phyloP scores from a whole-genome alignment of 2,797 vertebrate species.

The Chelon auratus region DNA sequence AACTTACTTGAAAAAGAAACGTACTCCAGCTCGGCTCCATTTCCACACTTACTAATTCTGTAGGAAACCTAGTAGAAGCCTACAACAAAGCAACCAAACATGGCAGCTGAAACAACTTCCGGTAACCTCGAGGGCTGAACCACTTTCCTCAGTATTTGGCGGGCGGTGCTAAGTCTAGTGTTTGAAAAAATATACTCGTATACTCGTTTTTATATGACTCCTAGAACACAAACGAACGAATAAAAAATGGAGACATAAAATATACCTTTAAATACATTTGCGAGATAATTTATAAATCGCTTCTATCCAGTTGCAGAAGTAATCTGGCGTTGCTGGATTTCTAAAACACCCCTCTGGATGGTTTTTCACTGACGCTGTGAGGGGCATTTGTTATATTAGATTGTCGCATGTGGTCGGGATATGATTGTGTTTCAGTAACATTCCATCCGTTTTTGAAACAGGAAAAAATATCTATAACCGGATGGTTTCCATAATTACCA shows the following conservation, averaged over 20 bases:
- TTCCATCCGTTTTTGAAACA: not conserved
- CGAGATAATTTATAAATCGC: fast-evolving
- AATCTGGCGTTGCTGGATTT: not conserved
- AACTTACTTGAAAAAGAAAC: conserved; percentile 89
- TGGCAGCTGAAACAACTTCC: conserved; percentile 88
- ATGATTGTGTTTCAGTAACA: conserved; percentile 37
- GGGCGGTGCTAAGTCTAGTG: conserved; percentile 4
- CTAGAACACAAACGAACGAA: fast-evolving
- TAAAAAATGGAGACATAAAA: fast-evolving
- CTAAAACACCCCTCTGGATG: conserved; percentile 52
- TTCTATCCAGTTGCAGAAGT: fast-evolving
- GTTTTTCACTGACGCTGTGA: conserved; percentile 59
- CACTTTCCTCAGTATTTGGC: conserved; percentile 60
- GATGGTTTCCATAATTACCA: not conserved
- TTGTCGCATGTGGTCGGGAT: conserved; percentile 74
- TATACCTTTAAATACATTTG: fast-evolving
- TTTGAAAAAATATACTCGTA: not conserved
- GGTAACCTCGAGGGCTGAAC: conserved; percentile 81
- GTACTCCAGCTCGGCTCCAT: conserved; percentile 89
- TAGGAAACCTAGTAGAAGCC: conserved; percentile 83
- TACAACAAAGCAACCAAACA: conserved; percentile 91
- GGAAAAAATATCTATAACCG: not conserved
- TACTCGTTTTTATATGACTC: fast-evolving
- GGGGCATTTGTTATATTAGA: conserved; percentile 77
- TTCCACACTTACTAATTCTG: conserved; percentile 87